Percentiles rank a stretch among this genome's conserved stretches.
Evolutionary conservation across 2,888 invertebrate genomes (phyloP).

Genomic region (Tipula vernalis): DNA sequence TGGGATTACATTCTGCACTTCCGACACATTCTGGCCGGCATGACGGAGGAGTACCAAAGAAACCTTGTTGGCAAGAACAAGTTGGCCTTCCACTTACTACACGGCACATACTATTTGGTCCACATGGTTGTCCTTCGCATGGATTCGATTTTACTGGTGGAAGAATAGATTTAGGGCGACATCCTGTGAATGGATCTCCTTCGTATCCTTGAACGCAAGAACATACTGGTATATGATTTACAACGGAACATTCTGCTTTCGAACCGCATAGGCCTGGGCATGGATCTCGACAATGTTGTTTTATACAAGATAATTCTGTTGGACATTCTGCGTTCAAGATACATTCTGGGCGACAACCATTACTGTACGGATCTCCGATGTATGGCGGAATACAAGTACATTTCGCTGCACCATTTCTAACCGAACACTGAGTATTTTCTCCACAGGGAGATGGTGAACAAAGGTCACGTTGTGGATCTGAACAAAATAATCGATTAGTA

Average conservation of each 20-base stretch:
- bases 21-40: constrained; percentile 68
- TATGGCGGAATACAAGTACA: constrained; percentile 83
- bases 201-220: constrained; percentile 61
- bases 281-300: constrained; percentile 75
- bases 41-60: constrained; percentile 60
- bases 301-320: constrained; percentile 61
- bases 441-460: constrained; percentile 76
- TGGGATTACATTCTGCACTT: constrained; percentile 62
- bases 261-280: constrained; percentile 73
- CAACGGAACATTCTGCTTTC: constrained; percentile 70
- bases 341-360: constrained; percentile 79
- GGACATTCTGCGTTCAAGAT: constrained; percentile 70
- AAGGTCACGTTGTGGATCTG: constrained; percentile 37
- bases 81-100: constrained; percentile 57
- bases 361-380: constrained; percentile 73
- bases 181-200: constrained; percentile 74
- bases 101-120: constrained; percentile 64
- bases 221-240: constrained; percentile 73
- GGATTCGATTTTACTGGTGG: constrained; percentile 41
- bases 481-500: neutral
- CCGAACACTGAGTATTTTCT: constrained; percentile 67
- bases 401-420: constrained; percentile 51
- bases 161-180: constrained; percentile 43
- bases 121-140: constrained; percentile 66
- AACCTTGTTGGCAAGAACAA: constrained; percentile 61